Base-by-base conservation (phyloP, 2,888 invertebrate genomes). In the Nymphalis urticae region DNA sequence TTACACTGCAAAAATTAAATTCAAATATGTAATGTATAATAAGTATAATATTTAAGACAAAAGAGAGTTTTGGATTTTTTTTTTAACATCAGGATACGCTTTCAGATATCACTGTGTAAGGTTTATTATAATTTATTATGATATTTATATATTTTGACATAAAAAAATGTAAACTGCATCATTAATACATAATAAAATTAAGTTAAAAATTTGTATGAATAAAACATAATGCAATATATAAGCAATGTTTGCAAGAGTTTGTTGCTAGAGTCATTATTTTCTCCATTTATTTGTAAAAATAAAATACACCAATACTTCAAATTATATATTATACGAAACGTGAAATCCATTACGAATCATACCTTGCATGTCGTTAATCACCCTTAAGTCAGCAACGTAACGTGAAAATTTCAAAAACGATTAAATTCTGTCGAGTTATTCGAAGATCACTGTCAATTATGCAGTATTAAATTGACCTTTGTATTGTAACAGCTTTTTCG, bases 391-490 rank as follows among this genome's bases (percentile, higher is more conserved):
- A 61, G 73, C 84, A 84, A 85, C 85, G 85, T 84, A 85, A 83
- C 72, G 70, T 82, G 81, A 76, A 78, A 79, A 77, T 62, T 62
- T 76, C 78, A 79, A 80, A 80, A 81, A 81, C 81, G 79, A 78
- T 75, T 78, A 70, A 72, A 80, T 79, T 77, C 79, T 77, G 76
- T 58, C 53, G 61, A 64, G 54, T 48, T 67, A 36, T 65, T 61
- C 32, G 70, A 73, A 76, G 72, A 75, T 75, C 72, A 77, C 77
- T 74, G 75, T 75, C 82, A 85, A 83, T 84, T 83, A 83, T 77
- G 76, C 75, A 71, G 72, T 74, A 80, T 82, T 81, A 78, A 80
- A 78, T 81, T 84, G 84, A 87, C 86, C 85, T 88, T 87, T 87
- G 75, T 68, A 75, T 87, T 87, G 75, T 68, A 75, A 72, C 73